Evolutionary conservation across 2,888 invertebrate genomes (phyloP).

Genomic region (Strigamia crassipes): DNA sequence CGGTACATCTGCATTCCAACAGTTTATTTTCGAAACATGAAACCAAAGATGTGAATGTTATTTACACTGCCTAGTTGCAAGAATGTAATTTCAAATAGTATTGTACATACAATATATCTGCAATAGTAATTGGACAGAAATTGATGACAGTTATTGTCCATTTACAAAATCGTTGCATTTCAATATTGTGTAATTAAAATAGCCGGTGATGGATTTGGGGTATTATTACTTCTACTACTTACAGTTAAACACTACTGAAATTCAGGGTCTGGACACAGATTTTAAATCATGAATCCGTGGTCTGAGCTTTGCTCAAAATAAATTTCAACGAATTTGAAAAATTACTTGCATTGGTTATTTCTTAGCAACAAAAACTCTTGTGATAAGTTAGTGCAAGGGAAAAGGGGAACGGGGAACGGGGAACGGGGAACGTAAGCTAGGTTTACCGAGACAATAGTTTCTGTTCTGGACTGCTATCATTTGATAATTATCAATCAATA

Average conservation of each 20-base stretch:
- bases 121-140: constrained; percentile 1
- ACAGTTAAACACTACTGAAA: not conserved
- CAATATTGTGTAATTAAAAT: not conserved
- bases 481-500: not conserved
- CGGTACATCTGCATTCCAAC: not conserved
- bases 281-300: constrained; percentile 8
- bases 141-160: not conserved
- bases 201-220: not conserved
- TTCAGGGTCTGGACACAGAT: constrained; percentile 34
- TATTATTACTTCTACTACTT: not conserved
- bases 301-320: constrained; percentile 33
- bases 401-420: not conserved
- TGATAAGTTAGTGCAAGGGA: not conserved
- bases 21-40: constrained; percentile 1
- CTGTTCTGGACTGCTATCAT: not conserved
- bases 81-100: not conserved
- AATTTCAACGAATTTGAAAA: not conserved
- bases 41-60: not conserved
- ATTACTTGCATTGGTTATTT: constrained; percentile 2
- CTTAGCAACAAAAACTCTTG: not conserved
- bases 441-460: not conserved
- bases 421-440: not conserved
- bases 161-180: not conserved
- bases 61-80: constrained; percentile 16
- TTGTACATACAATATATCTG: not conserved